These are phyloP conservation scores for Pollenia griseotomentosa DNA, from an alignment of 2,888 invertebrate species.

Conservation along the genomic window DNA sequence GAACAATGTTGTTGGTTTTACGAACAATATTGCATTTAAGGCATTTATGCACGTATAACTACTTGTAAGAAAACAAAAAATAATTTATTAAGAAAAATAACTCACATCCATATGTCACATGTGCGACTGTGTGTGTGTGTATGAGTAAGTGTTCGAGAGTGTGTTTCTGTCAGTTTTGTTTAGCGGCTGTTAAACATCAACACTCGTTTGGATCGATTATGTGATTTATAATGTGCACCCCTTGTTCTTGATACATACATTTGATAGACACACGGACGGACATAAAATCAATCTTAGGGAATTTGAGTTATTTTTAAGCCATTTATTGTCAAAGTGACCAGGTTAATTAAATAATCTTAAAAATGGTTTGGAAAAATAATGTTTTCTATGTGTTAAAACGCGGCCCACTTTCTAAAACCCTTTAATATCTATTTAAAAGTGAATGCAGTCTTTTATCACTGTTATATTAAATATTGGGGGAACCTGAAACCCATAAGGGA, in stretches of 20 bases:
- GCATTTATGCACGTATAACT: slow-evolving; percentile 70
- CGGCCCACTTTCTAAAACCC: too few species aligned
- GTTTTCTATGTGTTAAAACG: too few species aligned
- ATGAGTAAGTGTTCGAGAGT: slow-evolving; percentile 19
- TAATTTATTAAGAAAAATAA: slow-evolving; percentile 16
- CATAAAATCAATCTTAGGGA: slow-evolving; percentile 59
- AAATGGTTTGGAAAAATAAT: too few species aligned
- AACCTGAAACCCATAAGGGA: too few species aligned
- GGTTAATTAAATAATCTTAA: not conserved
- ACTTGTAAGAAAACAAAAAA: slow-evolving; percentile 61
- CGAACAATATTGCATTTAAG: slow-evolving; percentile 42
- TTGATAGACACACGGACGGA: slow-evolving; percentile 58
- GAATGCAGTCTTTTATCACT: too few species aligned
- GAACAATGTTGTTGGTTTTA: slow-evolving; percentile 35
- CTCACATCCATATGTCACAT: slow-evolving; percentile 29
- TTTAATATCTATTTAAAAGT: too few species aligned
- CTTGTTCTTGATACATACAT: slow-evolving; percentile 72
- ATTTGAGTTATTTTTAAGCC: slow-evolving; percentile 7
- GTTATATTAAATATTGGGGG: too few species aligned
- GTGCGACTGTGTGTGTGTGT: not conserved
- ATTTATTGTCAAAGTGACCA: not conserved
- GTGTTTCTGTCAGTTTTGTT: slow-evolving; percentile 47
- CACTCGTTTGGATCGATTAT: slow-evolving; percentile 49
- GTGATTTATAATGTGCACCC: slow-evolving; percentile 67
- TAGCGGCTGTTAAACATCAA: slow-evolving; percentile 63